Conservation (phyloP, 2,113 vertebrate genomes). For the Saccopteryx bilineata region DNA sequence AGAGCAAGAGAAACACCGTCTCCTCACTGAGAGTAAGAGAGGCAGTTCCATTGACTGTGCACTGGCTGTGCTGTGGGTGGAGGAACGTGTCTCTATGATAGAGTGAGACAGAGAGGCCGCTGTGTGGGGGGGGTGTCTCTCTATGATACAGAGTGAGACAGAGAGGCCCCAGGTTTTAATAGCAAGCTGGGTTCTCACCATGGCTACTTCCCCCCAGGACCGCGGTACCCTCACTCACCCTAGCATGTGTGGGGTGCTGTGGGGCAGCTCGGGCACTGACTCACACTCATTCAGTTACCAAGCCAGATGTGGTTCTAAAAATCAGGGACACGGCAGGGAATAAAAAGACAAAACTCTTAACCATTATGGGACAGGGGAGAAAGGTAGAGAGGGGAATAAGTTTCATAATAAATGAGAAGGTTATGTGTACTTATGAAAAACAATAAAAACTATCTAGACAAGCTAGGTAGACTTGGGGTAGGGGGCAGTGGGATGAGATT, state of each 20-base stretch:
- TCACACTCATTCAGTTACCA: not conserved
- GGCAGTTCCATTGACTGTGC: not conserved
- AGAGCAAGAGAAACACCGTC: not conserved
- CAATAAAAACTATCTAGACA: not conserved
- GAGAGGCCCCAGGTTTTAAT: not conserved
- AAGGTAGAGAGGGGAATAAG: not conserved
- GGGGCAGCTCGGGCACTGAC: fast-evolving
- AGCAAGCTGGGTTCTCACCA: not conserved
- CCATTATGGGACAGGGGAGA: too few species aligned
- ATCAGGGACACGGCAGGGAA: not conserved
- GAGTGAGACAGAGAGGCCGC: too few species aligned
- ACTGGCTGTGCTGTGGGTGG: not conserved
- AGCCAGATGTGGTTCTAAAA: not conserved
- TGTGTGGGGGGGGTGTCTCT: not conserved
- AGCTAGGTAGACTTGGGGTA: not conserved
- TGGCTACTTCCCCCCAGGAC: not conserved
- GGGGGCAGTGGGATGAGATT: not conserved
- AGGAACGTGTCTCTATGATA: not conserved
- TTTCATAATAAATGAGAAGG: not conserved
- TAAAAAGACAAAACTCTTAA: not conserved
- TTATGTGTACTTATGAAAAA: not conserved
- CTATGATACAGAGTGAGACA: not conserved
- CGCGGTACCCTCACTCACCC: not conserved
- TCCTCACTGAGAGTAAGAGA: not conserved
- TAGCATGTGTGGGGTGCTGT: not conserved